These are phyloP conservation scores for Palaemon carinicauda DNA, from an alignment of 1,140 invertebrate species.

Conservation along the genomic window DNA sequence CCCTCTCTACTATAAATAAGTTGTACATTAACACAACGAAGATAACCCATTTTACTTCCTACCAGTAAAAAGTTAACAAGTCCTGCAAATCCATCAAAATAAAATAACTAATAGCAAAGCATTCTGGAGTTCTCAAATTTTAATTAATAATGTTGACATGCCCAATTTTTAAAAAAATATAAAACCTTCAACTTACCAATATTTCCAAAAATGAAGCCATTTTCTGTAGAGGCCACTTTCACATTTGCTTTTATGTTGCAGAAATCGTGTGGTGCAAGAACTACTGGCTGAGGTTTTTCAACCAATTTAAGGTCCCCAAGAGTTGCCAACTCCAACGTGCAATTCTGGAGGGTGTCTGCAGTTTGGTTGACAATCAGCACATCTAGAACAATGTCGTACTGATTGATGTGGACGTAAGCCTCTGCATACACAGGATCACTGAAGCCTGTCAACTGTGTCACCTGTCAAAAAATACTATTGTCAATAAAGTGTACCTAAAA, in stretches of 20 bases:
- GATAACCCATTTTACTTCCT: too few species aligned
- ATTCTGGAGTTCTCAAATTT: too few species aligned
- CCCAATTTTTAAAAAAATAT: background rate
- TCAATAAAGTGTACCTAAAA: background rate
- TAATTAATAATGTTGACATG: background rate
- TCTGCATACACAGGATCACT: conserved; percentile 99
- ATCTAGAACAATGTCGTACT: conserved; percentile 98
- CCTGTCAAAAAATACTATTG: conserved; percentile 65
- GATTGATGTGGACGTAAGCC: conserved; percentile 98
- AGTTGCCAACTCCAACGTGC: conserved; percentile 96
- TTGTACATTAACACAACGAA: too few species aligned
- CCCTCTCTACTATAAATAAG: too few species aligned
- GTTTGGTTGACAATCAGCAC: conserved; percentile 99
- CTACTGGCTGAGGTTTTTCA: conserved; percentile 94
- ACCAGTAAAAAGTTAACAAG: too few species aligned
- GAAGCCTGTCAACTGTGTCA: conserved; percentile 99
- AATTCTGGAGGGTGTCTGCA: conserved; percentile 95
- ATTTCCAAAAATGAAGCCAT: conserved; percentile 99
- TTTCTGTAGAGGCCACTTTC: conserved; percentile 95
- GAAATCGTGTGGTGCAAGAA: conserved; percentile 95
- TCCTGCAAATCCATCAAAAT: too few species aligned
- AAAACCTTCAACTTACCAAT: conserved; percentile 69
- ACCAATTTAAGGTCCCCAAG: conserved; percentile 97
- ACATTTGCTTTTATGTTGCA: conserved; percentile 98
- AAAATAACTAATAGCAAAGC: too few species aligned